Evolutionary conservation across 2,113 vertebrate species (phyloP).

Genomic region (Muscicapa adusta): DNA sequence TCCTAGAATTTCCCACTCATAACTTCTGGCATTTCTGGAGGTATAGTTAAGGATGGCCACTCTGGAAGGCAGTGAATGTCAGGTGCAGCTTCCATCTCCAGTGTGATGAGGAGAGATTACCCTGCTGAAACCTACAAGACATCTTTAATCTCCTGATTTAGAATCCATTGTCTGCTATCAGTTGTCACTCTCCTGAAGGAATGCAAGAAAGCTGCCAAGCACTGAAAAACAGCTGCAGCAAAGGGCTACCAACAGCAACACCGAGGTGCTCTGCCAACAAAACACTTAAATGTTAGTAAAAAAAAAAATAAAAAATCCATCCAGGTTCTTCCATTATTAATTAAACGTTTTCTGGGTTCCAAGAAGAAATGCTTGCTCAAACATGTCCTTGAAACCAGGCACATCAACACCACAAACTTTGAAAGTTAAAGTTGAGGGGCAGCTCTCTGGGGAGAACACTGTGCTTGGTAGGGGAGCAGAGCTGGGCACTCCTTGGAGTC

Average conservation of each 20-base stretch:
- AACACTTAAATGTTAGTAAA: not conserved
- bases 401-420: not conserved
- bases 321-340: not conserved
- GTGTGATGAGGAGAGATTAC: constrained; percentile 49
- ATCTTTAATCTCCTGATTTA: constrained; percentile 42
- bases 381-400: not conserved
- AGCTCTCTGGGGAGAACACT: not conserved
- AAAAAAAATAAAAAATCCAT: not conserved
- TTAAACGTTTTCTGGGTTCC: not conserved
- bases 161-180: constrained; percentile 10
- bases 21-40: constrained; percentile 14
- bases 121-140: constrained; percentile 46
- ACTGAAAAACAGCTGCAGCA: not conserved
- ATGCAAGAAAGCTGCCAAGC: not conserved
- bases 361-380: not conserved
- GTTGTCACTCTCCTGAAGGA: constrained; percentile 9
- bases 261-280: not conserved
- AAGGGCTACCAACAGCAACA: not conserved
- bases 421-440: not conserved
- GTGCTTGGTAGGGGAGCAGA: not conserved
- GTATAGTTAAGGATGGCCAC: not conserved
- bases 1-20: constrained; percentile 7
- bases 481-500: not conserved
- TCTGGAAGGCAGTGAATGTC: constrained; percentile 25
- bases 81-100: constrained; percentile 17